Conservation (phyloP, 2,797 vertebrate genomes). For the Falco columbarius region DNA sequence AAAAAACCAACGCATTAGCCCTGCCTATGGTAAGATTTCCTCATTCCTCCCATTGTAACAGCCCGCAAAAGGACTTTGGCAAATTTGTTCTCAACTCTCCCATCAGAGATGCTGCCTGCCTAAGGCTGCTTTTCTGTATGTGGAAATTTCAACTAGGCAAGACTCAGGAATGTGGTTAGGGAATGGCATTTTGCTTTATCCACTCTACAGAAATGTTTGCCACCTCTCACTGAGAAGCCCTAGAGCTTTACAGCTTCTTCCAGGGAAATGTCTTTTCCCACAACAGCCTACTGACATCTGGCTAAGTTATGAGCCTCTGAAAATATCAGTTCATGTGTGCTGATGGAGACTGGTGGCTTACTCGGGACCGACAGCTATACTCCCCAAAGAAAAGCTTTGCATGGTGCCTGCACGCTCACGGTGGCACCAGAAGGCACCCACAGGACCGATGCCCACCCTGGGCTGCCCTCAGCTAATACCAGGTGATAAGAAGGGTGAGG, state of each 20-base stretch:
- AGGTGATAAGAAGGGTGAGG: background rate
- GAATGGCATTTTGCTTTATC: background rate
- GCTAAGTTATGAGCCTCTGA: background rate
- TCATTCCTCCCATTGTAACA: background rate
- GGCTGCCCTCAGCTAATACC: background rate
- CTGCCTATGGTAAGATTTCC: background rate
- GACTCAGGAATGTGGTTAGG: background rate
- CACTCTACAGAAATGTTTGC: background rate
- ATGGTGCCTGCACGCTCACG: background rate
- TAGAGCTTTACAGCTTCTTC: background rate
- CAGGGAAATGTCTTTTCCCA: background rate
- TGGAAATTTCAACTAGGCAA: background rate
- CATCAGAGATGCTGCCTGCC: background rate
- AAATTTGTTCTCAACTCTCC: background rate
- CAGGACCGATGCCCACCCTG: rapidly evolving
- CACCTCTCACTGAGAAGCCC: background rate
- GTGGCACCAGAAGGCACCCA: background rate
- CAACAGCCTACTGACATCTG: background rate
- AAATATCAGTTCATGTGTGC: background rate
- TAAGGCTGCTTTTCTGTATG: background rate
- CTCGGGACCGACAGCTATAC: background rate
- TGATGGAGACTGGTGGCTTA: background rate
- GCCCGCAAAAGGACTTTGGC: background rate
- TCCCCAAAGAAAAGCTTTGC: background rate
- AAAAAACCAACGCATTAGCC: background rate